These are phyloP conservation scores for Naja naja DNA, from an alignment of 2,113 vertebrate genomes.

Conservation along the genomic window DNA sequence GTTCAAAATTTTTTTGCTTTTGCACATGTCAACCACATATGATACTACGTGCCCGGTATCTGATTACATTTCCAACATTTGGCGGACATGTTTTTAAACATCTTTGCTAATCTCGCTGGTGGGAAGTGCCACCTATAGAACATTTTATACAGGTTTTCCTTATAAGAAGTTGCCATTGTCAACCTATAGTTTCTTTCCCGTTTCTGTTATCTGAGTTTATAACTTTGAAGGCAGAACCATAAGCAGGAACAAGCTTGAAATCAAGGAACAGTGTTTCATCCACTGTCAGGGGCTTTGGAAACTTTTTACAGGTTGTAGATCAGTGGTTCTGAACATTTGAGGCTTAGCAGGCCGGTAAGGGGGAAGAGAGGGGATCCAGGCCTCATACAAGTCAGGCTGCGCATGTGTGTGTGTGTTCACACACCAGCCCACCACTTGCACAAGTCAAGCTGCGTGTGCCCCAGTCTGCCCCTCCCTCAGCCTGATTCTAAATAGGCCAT, in stretches of 20 bases:
- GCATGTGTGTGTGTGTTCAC: not conserved
- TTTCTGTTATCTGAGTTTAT: not conserved
- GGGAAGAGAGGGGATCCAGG: not conserved
- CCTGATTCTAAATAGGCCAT: no score
- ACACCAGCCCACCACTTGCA: accelerated
- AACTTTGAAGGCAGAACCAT: not conserved
- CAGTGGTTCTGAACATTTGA: not conserved
- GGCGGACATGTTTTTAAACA: no score
- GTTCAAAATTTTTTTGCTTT: no score
- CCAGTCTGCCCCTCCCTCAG: not conserved
- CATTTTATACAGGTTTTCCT: no score
- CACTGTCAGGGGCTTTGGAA: not conserved
- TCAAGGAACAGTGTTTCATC: not conserved
- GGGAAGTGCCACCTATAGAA: no score
- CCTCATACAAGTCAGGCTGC: not conserved
- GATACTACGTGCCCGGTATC: no score
- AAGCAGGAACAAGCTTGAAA: not conserved
- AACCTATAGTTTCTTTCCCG: no score
- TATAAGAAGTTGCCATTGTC: no score
- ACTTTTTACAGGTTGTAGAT: not conserved
- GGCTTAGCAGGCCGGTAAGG: not conserved
- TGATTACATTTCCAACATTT: no score
- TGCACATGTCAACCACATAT: no score
- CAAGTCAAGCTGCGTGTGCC: not conserved
- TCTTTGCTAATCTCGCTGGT: no score